Evolutionary conservation across 2,888 invertebrate species (phyloP), one percentile per base, ranked within the genome.

Genomic region (Nephrotoma flavescens): DNA sequence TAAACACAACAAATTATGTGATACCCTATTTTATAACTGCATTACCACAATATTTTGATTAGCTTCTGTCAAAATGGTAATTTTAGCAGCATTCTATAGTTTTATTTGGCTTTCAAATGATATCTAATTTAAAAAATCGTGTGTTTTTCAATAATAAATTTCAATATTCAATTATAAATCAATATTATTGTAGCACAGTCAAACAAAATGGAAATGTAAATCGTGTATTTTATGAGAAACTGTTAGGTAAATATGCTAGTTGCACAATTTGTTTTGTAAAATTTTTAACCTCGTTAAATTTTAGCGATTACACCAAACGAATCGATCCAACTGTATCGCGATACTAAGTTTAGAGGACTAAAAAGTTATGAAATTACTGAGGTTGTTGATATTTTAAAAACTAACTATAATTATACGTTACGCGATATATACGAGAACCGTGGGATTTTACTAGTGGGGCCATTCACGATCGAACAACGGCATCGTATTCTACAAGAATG

Each of bases 401-500:
- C 4, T 5, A 19, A 71, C 9, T 71, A 31, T 71, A 84, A 84
- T 84, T 84, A 84, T 84, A n/a, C 12, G n/a, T 42, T 84, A 42
- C 41, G 41, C 3, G 84, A 84, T 84, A 84, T 84, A 11, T 84
- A 84, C 84, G 42, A 84, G n/a, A 84, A 84, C 42, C 12, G n/a
- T 6, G 84, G 84, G 3, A 84, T 84, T 42, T 42, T 84, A 15
- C 11, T 84, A 42, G 15, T 84, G 41, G 84, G 84, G 9, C 41
- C 84, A 42, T 41, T 15, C 42, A 42, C 84, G 0, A 84, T 84
- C n/a, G 93, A 93, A 86, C 94, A 95, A 89, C 94, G 95, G 88
- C 93, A 93, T 87, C 92, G 92, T 89, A 93, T 94, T 84, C 90
- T 95, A 12, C 91, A 91, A 88, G 95, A 95, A 91, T 94, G 94